Evolutionary conservation across 2,113 vertebrate genomes (phyloP), one percentile per base, ranked within the genome.

Genomic region (Dasypus novemcinctus): DNA sequence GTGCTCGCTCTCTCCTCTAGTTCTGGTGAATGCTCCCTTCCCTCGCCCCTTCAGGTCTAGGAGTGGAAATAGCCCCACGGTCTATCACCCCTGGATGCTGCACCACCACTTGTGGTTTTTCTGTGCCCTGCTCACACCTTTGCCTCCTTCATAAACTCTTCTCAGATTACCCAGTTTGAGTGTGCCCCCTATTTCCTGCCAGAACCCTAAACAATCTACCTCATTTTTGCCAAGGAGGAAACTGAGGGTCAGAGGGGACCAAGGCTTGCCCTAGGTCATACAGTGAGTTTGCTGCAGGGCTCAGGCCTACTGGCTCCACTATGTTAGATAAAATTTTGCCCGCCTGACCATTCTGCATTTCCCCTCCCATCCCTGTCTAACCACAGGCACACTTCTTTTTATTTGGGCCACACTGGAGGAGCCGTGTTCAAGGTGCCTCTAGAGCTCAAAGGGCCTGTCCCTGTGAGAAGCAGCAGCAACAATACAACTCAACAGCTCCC

Each of bases 361-460:
- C 71, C 10, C 66, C 49, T 41, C 14, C 12, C 2, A 7, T 25
- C 36, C 83, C 43, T 29, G 29, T 78, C 76, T 66, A 43, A 25
- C 25, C 52, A 21, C 23, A 69, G 27, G 20, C 38, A 15, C 36
- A 7, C 18, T 17, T 59, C 46, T 69, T 74, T 69, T 41, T 0
- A 12, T 29, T 2, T 29, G 38, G 23, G 78, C 21, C 11, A 57
- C 31, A 2, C 20, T 3, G 36, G 41, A 41, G n/a, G 21, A 7
- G 29, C 31, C n/a, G 25, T 0, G 15, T 7, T 4, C 36, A 1
- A 13, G 33, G 41, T n/a, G 25, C 59, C 66, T 0, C 0, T 0
- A 0, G 68, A 59, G n/a, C 59, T 75, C 80, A 12, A 0, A 54
- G 54, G 75, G 6, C n/a, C 52, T 6, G 5, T 36, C 41, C 52